Evolutionary conservation across 2,888 invertebrate species (phyloP), one percentile per base, ranked within the genome.

Genomic region (Terebella lapidaria): DNA sequence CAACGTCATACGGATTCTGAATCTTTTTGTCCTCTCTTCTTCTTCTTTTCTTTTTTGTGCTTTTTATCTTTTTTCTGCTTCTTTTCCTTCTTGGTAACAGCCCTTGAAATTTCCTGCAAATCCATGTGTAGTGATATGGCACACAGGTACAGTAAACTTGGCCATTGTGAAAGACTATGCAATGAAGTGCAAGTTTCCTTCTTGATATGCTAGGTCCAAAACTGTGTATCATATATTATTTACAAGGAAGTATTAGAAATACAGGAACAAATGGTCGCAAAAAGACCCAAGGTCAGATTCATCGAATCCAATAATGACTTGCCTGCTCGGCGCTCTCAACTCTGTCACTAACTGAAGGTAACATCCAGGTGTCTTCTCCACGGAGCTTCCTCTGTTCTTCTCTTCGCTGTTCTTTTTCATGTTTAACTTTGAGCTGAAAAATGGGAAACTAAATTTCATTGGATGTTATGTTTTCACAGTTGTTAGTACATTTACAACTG

Each of bases 361-460:
- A 68, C 79, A 83, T 81, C 83, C 83, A 83, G 46, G 86, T 72
- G 53, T 72, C 76, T 29, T 77, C 76, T 27, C 77, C 78, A 30
- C 71, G 61, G 26, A 65, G 58, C 45, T 68, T 70, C 3, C 74
- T 73, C 45, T 67, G 65, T 54, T 75, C 74, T 58, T 70, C 71
- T 54, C 67, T 71, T 29, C 64, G 63, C 60, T 76, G 71, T 42
- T 70, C 69, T 54, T 63, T 70, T 45, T 76, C 75, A 74, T 72
- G 72, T 27, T 74, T 65, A 10, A 63, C 64, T 61, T 74, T 74
- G 15, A 74, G 75, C 78, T 78, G 56, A 42, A 65, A 61, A 15
- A 49, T 18, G 2, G 20, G 29, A 56, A 10, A 55, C 18, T 18
- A 49, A 49, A 18, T 22, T 49, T 49, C 22, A 49, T 35, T 35